Percentiles rank a stretch among this genome's conserved stretches.
Conservation (phyloP, 2,888 invertebrate species). For the Xestia ashworthii region DNA sequence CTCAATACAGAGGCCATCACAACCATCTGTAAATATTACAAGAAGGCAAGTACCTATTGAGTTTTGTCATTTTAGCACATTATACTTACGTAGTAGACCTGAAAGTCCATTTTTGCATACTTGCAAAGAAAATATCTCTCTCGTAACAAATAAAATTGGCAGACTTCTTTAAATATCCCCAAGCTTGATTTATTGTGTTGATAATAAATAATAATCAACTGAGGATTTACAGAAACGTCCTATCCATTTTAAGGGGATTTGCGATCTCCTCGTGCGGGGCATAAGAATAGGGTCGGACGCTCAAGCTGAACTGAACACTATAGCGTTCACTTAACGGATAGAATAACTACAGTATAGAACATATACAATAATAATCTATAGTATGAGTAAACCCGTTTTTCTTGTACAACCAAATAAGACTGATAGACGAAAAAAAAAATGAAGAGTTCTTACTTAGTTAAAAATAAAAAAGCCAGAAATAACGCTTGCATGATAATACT, state of each 20-base stretch:
- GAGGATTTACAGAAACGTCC: slow-evolving; percentile 87
- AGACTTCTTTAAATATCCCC: slow-evolving; percentile 70
- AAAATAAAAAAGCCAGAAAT: not conserved
- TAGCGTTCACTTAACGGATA: slow-evolving; percentile 49
- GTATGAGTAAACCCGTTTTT: not conserved
- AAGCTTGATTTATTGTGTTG: slow-evolving; percentile 83
- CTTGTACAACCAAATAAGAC: slow-evolving; percentile 11
- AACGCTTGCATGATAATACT: too few relatives aligned
- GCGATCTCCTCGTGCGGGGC: slow-evolving; percentile 80
- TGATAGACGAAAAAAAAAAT: not conserved
- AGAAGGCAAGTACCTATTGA: not conserved
- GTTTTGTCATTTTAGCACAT: slow-evolving; percentile 3
- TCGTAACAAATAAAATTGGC: slow-evolving; percentile 63
- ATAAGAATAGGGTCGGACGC: slow-evolving; percentile 79
- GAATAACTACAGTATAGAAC: slow-evolving; percentile 1
- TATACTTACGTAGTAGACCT: not conserved
- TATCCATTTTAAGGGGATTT: slow-evolving; percentile 89
- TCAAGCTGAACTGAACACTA: slow-evolving; percentile 68
- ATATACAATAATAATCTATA: not conserved
- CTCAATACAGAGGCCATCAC: slow-evolving; percentile 2
- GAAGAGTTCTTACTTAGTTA: not conserved
- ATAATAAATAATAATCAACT: slow-evolving; percentile 89
- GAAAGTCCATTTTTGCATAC: slow-evolving; percentile 23
- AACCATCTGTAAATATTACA: slow-evolving; percentile 2
- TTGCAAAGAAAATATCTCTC: slow-evolving; percentile 21